Conservation (phyloP, 2,888 invertebrate species). For the Tanypteryx hageni region DNA sequence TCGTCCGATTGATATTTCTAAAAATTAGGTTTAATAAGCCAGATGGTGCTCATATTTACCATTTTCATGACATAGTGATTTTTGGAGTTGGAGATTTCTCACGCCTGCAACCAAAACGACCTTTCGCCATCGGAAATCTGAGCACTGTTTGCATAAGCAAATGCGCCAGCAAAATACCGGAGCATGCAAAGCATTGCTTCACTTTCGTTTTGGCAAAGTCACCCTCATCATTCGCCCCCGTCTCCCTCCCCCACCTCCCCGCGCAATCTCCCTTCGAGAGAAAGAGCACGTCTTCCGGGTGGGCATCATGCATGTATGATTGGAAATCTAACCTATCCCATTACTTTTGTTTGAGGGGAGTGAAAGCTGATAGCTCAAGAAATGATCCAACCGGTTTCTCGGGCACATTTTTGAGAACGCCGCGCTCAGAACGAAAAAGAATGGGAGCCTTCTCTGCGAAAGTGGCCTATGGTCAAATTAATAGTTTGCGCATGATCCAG, state of each 20-base stretch:
- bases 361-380: slow-evolving; percentile 58
- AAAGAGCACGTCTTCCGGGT: slow-evolving; percentile 7
- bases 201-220: slow-evolving; percentile 47
- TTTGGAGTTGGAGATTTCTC: no score
- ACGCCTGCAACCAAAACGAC: not conserved
- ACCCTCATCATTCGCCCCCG: not conserved
- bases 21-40: no score
- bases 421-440: not conserved
- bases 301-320: slow-evolving; percentile 53
- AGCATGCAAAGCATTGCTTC: not conserved
- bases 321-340: slow-evolving; percentile 46
- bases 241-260: not conserved
- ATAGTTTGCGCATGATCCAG: slow-evolving; percentile 17
- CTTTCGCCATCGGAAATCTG: not conserved
- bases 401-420: slow-evolving; percentile 2
- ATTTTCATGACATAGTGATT: no score
- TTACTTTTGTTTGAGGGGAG: slow-evolving; percentile 40
- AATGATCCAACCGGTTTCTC: slow-evolving; percentile 52
- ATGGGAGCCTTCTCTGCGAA: not conserved
- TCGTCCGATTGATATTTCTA: no score
- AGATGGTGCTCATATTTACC: no score
- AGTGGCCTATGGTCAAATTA: slow-evolving; percentile 52
- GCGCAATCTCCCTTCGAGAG: not conserved
- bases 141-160: not conserved
- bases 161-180: not conserved